phyloP scores from a whole-genome alignment of 2,797 vertebrate genomes.

The Bradypus variegatus region DNA sequence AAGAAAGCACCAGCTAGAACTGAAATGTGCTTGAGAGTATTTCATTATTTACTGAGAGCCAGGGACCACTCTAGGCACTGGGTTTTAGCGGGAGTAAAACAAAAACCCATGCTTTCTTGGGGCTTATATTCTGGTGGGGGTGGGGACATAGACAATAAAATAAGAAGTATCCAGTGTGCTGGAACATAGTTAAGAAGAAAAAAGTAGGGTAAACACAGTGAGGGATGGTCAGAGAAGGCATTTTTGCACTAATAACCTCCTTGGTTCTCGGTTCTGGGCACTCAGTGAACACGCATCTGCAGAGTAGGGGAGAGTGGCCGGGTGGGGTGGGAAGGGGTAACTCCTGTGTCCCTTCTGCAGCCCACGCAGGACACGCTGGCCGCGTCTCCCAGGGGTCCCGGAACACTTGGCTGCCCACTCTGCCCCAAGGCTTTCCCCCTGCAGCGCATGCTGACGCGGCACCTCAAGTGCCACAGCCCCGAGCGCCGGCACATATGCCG shows the following conservation, averaged over 20 bases:
- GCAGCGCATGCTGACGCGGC: constrained; percentile 88
- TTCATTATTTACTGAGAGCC: not conserved
- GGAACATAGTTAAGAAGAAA: not conserved
- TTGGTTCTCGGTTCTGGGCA: not conserved
- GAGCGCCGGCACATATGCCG: constrained; percentile 83
- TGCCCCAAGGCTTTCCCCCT: constrained; percentile 87
- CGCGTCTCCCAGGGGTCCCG: constrained; percentile 68
- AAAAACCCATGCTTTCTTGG: not conserved
- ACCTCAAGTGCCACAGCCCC: constrained; percentile 89
- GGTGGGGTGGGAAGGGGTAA: not conserved
- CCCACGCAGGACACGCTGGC: constrained; percentile 56
- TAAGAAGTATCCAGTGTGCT: not conserved
- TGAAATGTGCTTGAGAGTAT: not conserved
- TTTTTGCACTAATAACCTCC: not conserved
- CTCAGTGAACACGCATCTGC: not conserved
- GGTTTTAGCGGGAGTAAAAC: not conserved
- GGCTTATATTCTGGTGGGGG: not conserved
- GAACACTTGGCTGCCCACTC: constrained; percentile 70
- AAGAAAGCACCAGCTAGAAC: not conserved
- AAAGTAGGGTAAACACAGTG: not conserved
- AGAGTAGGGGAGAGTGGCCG: not conserved
- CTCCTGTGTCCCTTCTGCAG: constrained; percentile 25
- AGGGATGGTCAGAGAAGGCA: not conserved
- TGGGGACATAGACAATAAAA: not conserved
- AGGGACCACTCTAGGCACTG: not conserved